Evolutionary conservation across 1,140 invertebrate species (phyloP), one percentile per base, ranked within the genome.

Genomic region (Armadillidium nasatum): DNA sequence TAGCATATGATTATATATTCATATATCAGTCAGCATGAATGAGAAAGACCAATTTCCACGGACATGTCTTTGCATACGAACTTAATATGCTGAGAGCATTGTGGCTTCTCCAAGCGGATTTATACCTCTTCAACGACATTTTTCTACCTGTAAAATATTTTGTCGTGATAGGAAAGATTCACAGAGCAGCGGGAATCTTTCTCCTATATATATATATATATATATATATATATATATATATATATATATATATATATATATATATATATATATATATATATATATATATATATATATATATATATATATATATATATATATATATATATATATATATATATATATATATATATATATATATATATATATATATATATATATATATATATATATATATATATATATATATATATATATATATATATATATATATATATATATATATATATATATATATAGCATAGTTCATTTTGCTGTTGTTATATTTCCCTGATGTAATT

Each of bases 321-420:
- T 50, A 10, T 50, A 50, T 10, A 10, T 50, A 10, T 50, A 50
- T 50, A 10, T 50, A 50, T 50, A 50, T 50, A 50, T 50, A 50
- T 50, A 50, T 50, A 50, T 50, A 50, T 50, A 50, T 50, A 50
- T 50, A 50, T 50, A 10, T 50, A 50, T 50, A 50, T 50, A 50
- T 50, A 50, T 50, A 50, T 50, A 50, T 50, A 50, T 50, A 50
- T 50, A 50, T 50, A 50, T 50, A 50, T 50, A 50, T 50, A 50
- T 50, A 50, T 50, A 50, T 50, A 50, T 50, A 50, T 50, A 50
- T 50, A 50, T 50, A 50, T 50, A 50, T 50, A 50, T 50, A 50
- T 50, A 50, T 50, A 50, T 50, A 50, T 50, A 50, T 50, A 50
- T 50, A 50, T 50, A 50, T 50, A 50, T 50, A 50, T 50, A 50